Evolutionary conservation across 2,888 invertebrate genomes (phyloP).

Genomic region (Galerucella calmariensis): DNA sequence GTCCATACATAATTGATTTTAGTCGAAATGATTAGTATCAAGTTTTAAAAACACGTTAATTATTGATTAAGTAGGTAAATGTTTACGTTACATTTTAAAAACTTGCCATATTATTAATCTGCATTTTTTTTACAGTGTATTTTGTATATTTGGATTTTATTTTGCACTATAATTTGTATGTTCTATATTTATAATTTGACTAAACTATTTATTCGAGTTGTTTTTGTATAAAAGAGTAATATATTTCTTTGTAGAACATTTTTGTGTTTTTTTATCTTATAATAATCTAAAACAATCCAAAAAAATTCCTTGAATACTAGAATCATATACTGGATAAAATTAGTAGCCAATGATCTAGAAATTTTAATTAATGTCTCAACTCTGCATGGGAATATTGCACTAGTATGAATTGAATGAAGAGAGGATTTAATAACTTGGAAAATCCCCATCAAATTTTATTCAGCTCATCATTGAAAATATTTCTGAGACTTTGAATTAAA

Average conservation of each 20-base stretch:
- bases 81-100: slow-evolving; percentile 16
- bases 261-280: slow-evolving; percentile 15
- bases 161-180: slow-evolving; percentile 14
- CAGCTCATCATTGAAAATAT: too few relatives aligned
- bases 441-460: too few relatives aligned
- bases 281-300: neutral
- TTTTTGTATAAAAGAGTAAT: slow-evolving; percentile 45
- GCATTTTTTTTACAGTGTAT: slow-evolving; percentile 26
- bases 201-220: slow-evolving; percentile 40
- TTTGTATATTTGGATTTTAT: slow-evolving; percentile 11
- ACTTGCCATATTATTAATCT: slow-evolving; percentile 22
- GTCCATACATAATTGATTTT: neutral
- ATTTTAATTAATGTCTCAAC: too few relatives aligned
- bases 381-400: too few relatives aligned
- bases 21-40: too few relatives aligned
- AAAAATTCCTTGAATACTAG: neutral
- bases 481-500: too few relatives aligned
- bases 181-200: slow-evolving; percentile 16
- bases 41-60: neutral
- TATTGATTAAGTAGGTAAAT: slow-evolving; percentile 1
- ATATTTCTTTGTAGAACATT: slow-evolving; percentile 40
- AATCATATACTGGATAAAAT: too few relatives aligned
- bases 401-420: too few relatives aligned
- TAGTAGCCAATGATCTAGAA: too few relatives aligned
- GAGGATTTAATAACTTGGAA: too few relatives aligned